These are phyloP conservation scores for Plagiodera versicolora DNA, from an alignment of 2,888 invertebrate genomes.

Conservation along the genomic window DNA sequence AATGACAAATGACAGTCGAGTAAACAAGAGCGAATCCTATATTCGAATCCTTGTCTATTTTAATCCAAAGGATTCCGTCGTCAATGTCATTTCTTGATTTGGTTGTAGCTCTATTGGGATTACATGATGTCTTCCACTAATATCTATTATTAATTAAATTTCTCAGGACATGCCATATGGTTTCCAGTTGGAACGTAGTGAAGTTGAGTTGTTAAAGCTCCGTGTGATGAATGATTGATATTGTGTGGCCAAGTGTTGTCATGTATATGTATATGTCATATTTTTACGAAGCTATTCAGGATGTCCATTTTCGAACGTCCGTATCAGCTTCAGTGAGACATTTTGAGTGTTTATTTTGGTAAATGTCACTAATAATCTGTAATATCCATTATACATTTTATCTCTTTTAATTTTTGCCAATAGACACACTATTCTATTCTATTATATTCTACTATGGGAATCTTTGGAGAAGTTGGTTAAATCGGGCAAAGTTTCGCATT, in stretches of 20 bases:
- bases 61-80: constrained; percentile 38
- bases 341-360: too few relatives aligned
- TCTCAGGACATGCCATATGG: constrained; percentile 8
- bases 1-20: not conserved
- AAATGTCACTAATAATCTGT: too few relatives aligned
- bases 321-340: too few relatives aligned
- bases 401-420: too few relatives aligned
- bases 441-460: too few relatives aligned
- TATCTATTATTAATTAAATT: constrained; percentile 34
- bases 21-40: constrained; percentile 17
- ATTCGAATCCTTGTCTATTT: constrained; percentile 35
- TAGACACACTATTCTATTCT: too few relatives aligned
- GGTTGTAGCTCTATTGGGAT: constrained; percentile 34
- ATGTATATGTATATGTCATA: not conserved
- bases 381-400: too few relatives aligned
- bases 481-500: too few relatives aligned
- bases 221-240: not conserved
- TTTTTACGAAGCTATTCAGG: too few relatives aligned
- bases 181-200: not conserved
- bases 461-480: too few relatives aligned
- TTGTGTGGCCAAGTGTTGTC: not conserved
- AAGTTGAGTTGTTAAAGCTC: not conserved
- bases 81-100: constrained; percentile 43
- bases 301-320: too few relatives aligned
- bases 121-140: constrained; percentile 33